Base-by-base conservation (phyloP, 2,888 invertebrate genomes). In the Conistra vaccinii region DNA sequence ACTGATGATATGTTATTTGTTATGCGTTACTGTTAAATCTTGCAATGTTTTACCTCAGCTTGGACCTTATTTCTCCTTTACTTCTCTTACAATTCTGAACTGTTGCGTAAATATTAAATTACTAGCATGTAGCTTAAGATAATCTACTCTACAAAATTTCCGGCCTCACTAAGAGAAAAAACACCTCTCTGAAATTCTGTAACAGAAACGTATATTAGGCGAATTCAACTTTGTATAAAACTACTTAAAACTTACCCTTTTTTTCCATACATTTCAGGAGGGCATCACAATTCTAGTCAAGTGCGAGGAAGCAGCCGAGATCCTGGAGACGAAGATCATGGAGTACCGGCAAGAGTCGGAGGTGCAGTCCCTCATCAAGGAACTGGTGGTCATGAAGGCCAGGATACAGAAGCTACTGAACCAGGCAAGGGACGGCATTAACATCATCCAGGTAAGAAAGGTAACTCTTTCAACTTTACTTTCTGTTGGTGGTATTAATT, bases 361-460 rank as follows among this genome's bases (percentile, higher is more conserved):
- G 89, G 97, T 97, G 29, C 97, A 97, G 89, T 92, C 93, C 48
- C 92, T 98, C 76, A 92, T 96, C 39, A 95, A 96, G 67, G 97
- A 97, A 78, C 93, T 98, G 74, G 93, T 97, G 32, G 94, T 96
- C 67, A 97, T 98, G 88, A 97, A 97, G 86, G 97, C 97, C 67
- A 97, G 97, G 84, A 97, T 98, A 78, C 96, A 97, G 69, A 97
- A 97, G 73, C 96, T 98, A 57, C 91, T 98, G 71, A 95, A 97
- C 1, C 98, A 98, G 89, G 98, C 98, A 0, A 97, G 98, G 71
- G 97, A 97, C 91, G 98, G 98, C 78, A 96, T 97, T 57, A 92
- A 87, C 87, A 94, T 94, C 92, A 95, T 96, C 92, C 92, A 96
- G 96, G 96, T 96, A 95, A 95, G 94, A 87, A 95, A 95, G 95